Percentiles rank a stretch among this genome's conserved stretches.
These are phyloP conservation scores for Typhlichthys eigenmanni DNA, from an alignment of 2,797 vertebrate species.

Conservation along the genomic window DNA sequence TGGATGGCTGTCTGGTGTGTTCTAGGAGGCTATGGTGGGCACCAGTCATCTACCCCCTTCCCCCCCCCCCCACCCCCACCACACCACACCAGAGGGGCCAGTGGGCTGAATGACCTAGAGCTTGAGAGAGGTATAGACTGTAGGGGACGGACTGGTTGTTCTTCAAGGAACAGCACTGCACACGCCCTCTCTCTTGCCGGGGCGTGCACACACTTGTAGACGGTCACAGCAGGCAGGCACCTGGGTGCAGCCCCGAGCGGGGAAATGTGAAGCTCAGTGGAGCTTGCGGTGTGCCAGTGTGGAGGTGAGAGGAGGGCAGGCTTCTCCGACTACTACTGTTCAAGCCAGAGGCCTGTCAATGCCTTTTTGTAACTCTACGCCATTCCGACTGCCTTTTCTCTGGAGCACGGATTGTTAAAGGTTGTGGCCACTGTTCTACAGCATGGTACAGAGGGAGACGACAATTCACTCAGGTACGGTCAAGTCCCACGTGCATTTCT, in stretches of 20 bases:
- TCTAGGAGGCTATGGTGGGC: slow-evolving; percentile 25
- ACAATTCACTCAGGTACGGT: slow-evolving; percentile 73
- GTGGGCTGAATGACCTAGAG: neutral
- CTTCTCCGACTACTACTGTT: neutral
- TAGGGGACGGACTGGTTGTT: slow-evolving; percentile 57
- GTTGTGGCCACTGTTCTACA: slow-evolving; percentile 32
- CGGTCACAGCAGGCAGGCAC: slow-evolving; percentile 13
- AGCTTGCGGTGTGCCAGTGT: slow-evolving; percentile 54
- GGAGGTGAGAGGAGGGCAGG: slow-evolving; percentile 28
- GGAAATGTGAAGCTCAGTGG: slow-evolving; percentile 55
- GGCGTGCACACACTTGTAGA: slow-evolving; percentile 70
- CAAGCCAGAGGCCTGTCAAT: neutral
- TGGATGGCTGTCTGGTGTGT: neutral
- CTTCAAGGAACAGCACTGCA: slow-evolving; percentile 39
- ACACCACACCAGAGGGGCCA: too few relatives aligned
- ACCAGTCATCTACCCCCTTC: too few relatives aligned
- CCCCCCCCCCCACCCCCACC: neutral
- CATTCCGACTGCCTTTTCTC: neutral
- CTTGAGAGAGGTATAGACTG: slow-evolving; percentile 6
- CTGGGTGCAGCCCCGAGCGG: slow-evolving; percentile 31
- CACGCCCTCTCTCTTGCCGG: slow-evolving; percentile 48
- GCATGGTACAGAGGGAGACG: slow-evolving; percentile 72
- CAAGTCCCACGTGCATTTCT: neutral
- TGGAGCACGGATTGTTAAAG: slow-evolving; percentile 54
- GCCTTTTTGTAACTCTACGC: neutral